phyloP scores from a whole-genome alignment of 2,113 vertebrate genomes.

The Aptenodytes patagonicus region DNA sequence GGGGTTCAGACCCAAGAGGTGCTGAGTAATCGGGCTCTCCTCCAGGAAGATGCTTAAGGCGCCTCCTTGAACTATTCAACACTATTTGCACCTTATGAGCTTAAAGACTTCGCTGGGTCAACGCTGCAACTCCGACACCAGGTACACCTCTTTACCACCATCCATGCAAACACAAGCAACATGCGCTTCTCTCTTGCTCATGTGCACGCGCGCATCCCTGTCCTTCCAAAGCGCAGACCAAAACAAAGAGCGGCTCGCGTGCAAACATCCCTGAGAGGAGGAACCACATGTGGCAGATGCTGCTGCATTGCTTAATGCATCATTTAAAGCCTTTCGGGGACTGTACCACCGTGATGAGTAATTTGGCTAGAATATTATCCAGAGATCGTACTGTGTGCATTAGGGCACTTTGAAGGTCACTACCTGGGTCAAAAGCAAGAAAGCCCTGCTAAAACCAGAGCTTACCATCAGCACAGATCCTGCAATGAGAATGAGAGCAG shows the following conservation, averaged over 20 bases:
- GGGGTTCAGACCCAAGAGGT: background rate
- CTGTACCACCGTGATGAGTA: background rate
- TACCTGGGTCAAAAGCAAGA: background rate
- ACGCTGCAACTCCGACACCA: background rate
- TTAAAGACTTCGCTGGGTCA: background rate
- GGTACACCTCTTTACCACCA: background rate
- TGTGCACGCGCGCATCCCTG: accelerated
- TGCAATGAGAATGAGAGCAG: background rate
- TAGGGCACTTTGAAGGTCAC: constrained; percentile 21
- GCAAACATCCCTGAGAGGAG: background rate
- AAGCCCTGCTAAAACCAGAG: background rate
- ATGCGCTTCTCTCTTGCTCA: background rate
- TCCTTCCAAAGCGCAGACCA: background rate
- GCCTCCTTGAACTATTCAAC: accelerated
- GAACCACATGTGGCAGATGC: constrained; percentile 33
- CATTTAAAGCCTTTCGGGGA: constrained; percentile 45
- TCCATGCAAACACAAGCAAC: background rate
- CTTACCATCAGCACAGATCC: background rate
- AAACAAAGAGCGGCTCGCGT: background rate
- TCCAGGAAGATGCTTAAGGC: accelerated
- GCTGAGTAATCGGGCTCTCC: background rate
- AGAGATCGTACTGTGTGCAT: background rate
- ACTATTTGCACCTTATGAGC: accelerated
- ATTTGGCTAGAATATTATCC: constrained; percentile 21
- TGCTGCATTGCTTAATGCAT: constrained; percentile 48